These are phyloP conservation scores for Erpetoichthys calabaricus DNA, from an alignment of 2,797 vertebrate genomes.

Conservation along the genomic window DNA sequence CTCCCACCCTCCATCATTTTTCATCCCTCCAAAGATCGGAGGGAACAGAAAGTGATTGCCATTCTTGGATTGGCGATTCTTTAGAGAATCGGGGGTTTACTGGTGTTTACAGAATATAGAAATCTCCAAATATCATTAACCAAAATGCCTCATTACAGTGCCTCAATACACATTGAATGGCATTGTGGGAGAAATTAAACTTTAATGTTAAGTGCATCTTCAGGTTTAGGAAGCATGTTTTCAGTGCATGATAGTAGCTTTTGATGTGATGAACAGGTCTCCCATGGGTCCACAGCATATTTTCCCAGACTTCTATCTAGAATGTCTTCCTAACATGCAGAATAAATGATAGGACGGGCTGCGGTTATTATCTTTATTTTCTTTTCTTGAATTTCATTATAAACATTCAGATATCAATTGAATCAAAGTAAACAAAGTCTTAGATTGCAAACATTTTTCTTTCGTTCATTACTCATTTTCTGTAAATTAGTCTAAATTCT, in stretches of 20 bases:
- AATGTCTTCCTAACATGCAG: slow-evolving; percentile 46
- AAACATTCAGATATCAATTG: slow-evolving; percentile 57
- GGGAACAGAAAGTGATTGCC: too few relatives aligned
- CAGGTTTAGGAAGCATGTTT: slow-evolving; percentile 49
- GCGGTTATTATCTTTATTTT: slow-evolving; percentile 45
- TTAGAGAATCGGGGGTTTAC: too few relatives aligned
- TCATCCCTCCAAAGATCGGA: too few relatives aligned
- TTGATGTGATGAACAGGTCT: slow-evolving; percentile 55
- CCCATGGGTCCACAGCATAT: slow-evolving; percentile 52
- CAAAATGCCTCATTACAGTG: too few relatives aligned
- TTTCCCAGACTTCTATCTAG: slow-evolving; percentile 55
- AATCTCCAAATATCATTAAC: too few relatives aligned
- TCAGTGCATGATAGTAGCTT: slow-evolving; percentile 36
- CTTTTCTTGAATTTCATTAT: slow-evolving; percentile 29
- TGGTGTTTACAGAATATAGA: too few relatives aligned
- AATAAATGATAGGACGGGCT: slow-evolving; percentile 60
- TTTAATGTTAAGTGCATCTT: slow-evolving; percentile 12
- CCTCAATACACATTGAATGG: too few relatives aligned
- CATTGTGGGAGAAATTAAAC: background rate
- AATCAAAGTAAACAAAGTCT: slow-evolving; percentile 56
- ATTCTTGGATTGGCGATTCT: too few relatives aligned
- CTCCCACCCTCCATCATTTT: too few relatives aligned
- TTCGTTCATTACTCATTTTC: too few relatives aligned
- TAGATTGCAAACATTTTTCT: slow-evolving; percentile 36
- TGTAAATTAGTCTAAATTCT: too few relatives aligned